Percentiles rank a stretch among this genome's conserved stretches.
phyloP scores from a whole-genome alignment of 2,797 vertebrate genomes.

The Pseudomugil gertrudae region DNA sequence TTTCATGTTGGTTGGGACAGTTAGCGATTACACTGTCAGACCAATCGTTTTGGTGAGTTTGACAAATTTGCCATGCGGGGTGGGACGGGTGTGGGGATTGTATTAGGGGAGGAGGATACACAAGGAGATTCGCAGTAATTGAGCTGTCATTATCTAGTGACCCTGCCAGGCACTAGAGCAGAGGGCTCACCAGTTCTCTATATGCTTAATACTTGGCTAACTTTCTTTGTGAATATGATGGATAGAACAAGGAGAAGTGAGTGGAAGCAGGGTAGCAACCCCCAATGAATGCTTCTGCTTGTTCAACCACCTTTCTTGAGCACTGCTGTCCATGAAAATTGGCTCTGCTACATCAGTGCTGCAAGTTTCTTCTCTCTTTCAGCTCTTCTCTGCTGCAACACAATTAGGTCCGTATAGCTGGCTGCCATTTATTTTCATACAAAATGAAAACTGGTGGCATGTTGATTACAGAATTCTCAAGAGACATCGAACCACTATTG shows the following conservation, averaged over 20 bases:
- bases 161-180: constrained; percentile 65
- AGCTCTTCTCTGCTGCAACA: constrained; percentile 85
- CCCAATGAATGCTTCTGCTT: constrained; percentile 87
- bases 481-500: constrained; percentile 86
- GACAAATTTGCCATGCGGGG: constrained; percentile 77
- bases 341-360: constrained; percentile 90
- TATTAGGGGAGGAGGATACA: constrained; percentile 43
- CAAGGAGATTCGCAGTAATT: constrained; percentile 85
- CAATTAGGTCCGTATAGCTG: constrained; percentile 91
- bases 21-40: constrained; percentile 82
- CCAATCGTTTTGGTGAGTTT: constrained; percentile 75
- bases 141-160: constrained; percentile 85
- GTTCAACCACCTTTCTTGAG: constrained; percentile 88
- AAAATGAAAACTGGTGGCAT: constrained; percentile 90
- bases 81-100: constrained; percentile 57
- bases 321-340: constrained; percentile 91
- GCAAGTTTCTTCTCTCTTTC: constrained; percentile 81
- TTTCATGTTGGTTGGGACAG: constrained; percentile 81
- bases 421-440: constrained; percentile 97
- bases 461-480: constrained; percentile 89
- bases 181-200: constrained; percentile 66
- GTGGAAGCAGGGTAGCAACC: constrained; percentile 64
- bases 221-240: constrained; percentile 78
- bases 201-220: constrained; percentile 89
- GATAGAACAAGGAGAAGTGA: constrained; percentile 58